These are phyloP conservation scores for Phragmatobia fuliginosa DNA, from an alignment of 2,888 invertebrate genomes.

Conservation along the genomic window DNA sequence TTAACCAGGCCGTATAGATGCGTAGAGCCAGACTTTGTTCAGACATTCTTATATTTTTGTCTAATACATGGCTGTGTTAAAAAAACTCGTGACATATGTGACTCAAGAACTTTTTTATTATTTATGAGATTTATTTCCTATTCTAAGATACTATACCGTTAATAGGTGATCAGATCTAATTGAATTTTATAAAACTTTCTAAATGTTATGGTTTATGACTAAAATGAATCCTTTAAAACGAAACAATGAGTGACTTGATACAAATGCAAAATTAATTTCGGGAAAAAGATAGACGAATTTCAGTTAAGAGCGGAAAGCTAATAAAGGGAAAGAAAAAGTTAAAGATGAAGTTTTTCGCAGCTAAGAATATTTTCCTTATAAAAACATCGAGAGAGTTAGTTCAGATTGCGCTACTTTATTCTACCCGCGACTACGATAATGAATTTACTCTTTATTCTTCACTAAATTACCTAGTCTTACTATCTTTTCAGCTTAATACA, in stretches of 20 bases:
- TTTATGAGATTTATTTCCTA: background rate
- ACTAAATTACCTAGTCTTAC: conserved; percentile 53
- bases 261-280: conserved; percentile 69
- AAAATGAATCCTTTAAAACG: no score
- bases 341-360: conserved; percentile 72
- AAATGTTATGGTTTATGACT: conserved; percentile 42
- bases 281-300: conserved; percentile 67
- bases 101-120: background rate
- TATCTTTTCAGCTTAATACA: conserved; percentile 13
- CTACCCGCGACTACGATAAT: conserved; percentile 59
- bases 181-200: conserved; percentile 29
- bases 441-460: conserved; percentile 62
- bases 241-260: conserved; percentile 56
- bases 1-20: no score
- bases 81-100: no score
- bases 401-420: conserved; percentile 67
- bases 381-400: conserved; percentile 70
- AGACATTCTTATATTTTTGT: no score
- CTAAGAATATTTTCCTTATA: conserved; percentile 74
- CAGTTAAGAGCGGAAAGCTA: conserved; percentile 75
- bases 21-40: no score
- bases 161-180: no score
- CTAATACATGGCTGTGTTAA: no score
- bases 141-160: background rate
- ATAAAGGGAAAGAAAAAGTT: conserved; percentile 74